phyloP scores from a whole-genome alignment of 2,888 invertebrate genomes.

The Spatulosminthurus flaviceps region DNA sequence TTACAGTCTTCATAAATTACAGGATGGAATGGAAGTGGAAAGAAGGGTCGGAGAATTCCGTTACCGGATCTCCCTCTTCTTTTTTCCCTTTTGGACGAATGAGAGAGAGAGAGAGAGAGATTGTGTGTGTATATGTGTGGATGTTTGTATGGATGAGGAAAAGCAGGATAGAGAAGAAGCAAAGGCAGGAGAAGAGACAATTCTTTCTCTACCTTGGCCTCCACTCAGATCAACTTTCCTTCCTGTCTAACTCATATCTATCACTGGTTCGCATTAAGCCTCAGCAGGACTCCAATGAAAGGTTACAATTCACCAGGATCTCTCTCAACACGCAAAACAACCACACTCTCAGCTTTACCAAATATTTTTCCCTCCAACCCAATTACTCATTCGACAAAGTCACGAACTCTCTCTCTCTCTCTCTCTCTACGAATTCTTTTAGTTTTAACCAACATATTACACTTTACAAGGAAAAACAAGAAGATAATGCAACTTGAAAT shows the following conservation, averaged over 20 bases:
- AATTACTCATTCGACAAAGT: conserved; percentile 46
- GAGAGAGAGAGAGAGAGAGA: too few relatives aligned
- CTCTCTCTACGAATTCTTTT: conserved; percentile 18
- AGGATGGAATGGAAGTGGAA: conserved; percentile 49
- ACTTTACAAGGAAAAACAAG: neutral
- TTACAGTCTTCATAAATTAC: conserved; percentile 53
- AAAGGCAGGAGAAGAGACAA: conserved; percentile 41
- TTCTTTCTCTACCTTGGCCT: conserved; percentile 45
- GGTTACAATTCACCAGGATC: conserved; percentile 47
- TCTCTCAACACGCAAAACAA: conserved; percentile 55
- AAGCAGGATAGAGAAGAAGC: conserved; percentile 26
- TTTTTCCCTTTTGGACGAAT: too few relatives aligned
- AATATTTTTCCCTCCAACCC: conserved; percentile 39
- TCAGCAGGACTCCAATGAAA: conserved; percentile 51
- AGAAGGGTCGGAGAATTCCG: conserved; percentile 46
- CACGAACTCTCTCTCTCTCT: conserved; percentile 42
- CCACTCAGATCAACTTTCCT: conserved; percentile 53
- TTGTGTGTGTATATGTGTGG: too few relatives aligned
- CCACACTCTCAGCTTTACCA: conserved; percentile 38
- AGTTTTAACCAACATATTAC: conserved; percentile 2
- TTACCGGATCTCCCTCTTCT: conserved; percentile 41
- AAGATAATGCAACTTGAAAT: too few relatives aligned
- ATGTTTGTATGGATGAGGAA: neutral
- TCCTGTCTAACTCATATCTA: conserved; percentile 56
- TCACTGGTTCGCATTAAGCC: conserved; percentile 52